Evolutionary conservation across 2,888 invertebrate species (phyloP), one percentile per base, ranked within the genome.

Genomic region (Norana najaformis): DNA sequence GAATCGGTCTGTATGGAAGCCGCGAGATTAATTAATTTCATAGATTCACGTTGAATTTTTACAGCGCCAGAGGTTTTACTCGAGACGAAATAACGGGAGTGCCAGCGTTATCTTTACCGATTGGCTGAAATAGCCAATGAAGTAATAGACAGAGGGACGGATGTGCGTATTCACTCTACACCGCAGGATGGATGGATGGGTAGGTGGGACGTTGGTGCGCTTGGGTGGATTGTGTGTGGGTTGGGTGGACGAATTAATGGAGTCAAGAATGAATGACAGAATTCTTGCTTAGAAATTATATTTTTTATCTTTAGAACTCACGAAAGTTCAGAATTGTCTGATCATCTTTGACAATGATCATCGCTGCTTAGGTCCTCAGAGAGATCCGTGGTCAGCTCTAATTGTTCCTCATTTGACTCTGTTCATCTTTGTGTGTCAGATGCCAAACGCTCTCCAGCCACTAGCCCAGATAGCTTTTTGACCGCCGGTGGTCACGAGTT

Each of bases 401-500:
- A 30, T n/a, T 3, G 30, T 30, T 11, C 2, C 69, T n/a, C 30
- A 47, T 69, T n/a, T 8, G 69, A 69, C 8, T 69, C 11, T 69
- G 30, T 69, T 69, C n/a, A n/a, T n/a, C n/a, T 69, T n/a, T 69
- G 69, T 69, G 6, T 69, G 1, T 8, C 5, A 69, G 69, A 69
- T 69, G 69, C 69, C 69, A 69, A 69, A 69, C 8, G 69, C 69
- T 69, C 69, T 69, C n/a, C 69, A 69, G 35, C 85, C 20, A 35
- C 85, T 85, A 18, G 36, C 37, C n/a, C 30, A 34, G 85, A 85
- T 34, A 36, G 6, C 16, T 35, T 35, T 36, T 37, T 85, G 85
- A 11, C 35, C 0, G 85, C 89, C 82, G 89, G 89, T 35, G 47
- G 30, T 34, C 89, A 89, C 82, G 53, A 89, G 37, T 89, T 89